Base-by-base conservation (phyloP, 2,797 vertebrate species). In the Anguilla obscura region DNA sequence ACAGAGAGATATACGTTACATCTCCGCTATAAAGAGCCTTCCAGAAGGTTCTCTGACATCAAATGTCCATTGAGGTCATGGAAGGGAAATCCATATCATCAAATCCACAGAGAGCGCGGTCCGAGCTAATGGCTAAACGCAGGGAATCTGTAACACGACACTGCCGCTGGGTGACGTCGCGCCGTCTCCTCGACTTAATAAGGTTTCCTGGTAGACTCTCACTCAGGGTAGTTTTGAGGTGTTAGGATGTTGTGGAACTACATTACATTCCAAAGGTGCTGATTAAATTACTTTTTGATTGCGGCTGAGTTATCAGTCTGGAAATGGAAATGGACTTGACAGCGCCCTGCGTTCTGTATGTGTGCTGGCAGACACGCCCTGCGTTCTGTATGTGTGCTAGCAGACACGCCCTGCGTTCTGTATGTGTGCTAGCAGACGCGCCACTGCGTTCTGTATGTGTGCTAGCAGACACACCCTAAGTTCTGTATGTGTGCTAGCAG, bases 251-350 rank as follows among this genome's bases (percentile, higher is more conserved):
- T 76, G 71, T 76, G 71, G 74, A 79, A 79, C 33, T 79, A 21
- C 74, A 40, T 79, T 79, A 45, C 74, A 45, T 45, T 76, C 33
- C 36, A 40, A 79, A 79, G 36, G 45, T 21, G 74, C 74, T 40
- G 74, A 40, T 79, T 79, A 27, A 79, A 45, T 79, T 79, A 79
- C 74, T 79, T 79, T 40, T 6, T 74, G 69, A 79, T 79, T 79
- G 33, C 7, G 74, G 74, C 16, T 40, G 74, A 79, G 74, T 21
- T 40, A 79, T 79, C 33, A 79, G 74, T 45, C 74, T 40, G 2
- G 16, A 79, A 79, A 21, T 18, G 36, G 74, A 40, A 79, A 79
- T 40, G 33, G 36, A 45, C 36, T 79, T 45, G 33, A 40, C 74
- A 79, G 74, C 12, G 6, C 74, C 74, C 36, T 79, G 14, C 36